Percentiles rank a stretch among this genome's conserved stretches.
phyloP scores from a whole-genome alignment of 2,113 vertebrate genomes.

The Cynopterus brachyotis region DNA sequence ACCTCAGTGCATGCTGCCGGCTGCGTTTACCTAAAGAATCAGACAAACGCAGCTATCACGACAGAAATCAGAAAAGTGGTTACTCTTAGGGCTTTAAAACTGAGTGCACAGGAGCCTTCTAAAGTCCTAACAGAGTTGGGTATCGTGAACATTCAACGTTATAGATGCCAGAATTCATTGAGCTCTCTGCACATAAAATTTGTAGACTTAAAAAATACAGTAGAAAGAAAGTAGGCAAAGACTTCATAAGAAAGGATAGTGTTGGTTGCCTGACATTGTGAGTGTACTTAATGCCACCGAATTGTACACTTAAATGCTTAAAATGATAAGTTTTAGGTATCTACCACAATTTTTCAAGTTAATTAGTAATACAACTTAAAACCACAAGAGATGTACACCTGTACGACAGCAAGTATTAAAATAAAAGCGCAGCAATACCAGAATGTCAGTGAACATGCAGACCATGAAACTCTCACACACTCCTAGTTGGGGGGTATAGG shows the following conservation, averaged over 20 bases:
- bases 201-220: not conserved
- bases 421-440: not conserved
- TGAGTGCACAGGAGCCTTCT: not conserved
- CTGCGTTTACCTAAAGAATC: not conserved
- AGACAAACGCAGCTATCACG: not conserved
- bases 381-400: not conserved
- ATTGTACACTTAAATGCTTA: not conserved
- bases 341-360: not conserved
- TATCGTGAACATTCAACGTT: not conserved
- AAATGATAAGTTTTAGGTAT: not conserved
- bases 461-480: too few relatives aligned
- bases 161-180: not conserved
- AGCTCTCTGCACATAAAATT: too few relatives aligned
- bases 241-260: not conserved
- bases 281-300: not conserved
- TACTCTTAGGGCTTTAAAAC: not conserved
- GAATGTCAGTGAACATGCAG: not conserved
- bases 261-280: too few relatives aligned
- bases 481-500: too few relatives aligned
- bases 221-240: not conserved
- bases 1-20: rapidly evolving
- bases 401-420: not conserved
- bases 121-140: too few relatives aligned
- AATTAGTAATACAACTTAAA: not conserved
- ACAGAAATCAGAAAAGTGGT: not conserved